Base-by-base conservation (phyloP, 1,140 invertebrate genomes). In the Dendroctonus valens region DNA sequence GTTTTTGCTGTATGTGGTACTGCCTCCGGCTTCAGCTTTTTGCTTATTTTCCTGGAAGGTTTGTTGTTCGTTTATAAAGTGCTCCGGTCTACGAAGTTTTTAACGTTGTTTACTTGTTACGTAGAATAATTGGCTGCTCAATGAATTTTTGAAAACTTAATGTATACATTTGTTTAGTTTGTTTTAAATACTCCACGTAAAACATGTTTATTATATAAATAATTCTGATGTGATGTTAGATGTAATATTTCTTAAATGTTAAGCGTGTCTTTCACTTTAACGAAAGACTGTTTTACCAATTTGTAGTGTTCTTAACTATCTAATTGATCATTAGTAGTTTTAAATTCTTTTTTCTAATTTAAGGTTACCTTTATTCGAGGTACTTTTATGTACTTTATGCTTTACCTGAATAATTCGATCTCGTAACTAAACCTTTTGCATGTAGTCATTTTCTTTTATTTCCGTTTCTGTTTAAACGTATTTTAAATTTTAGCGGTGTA, bases 161-260 rank as follows among this genome's bases (percentile, higher is more conserved):
- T 52, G 49, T 38, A 7, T 15, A 15, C 6, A 6, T 26, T 26
- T 26, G 26, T 26, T n/a, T 53, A 5, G 9, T 52, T 52, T 7
- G 15, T 53, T 65, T 67, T 44, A 52, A 59, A 60, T 60, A 44
- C 49, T 66, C 64, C 55, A 58, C 63, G n/a, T 37, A 26, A 57
- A 55, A 59, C 37, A 8, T 60, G 52, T 55, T 55, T 53, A 40
- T 26, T 12, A 65, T 57, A 66, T 66, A 37, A 59, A 59, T 66
- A 59, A 59, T 49, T 66, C 46, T 62, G 64, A 66, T 66, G 64
- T 66, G 64, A 66, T 66, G 64, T 66, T 66, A 59, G 64, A 53
- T 66, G 49, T 66, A 66, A 66, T 59, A 50, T 40, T 55, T 50
- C 39, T 57, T 65, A 50, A 55, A 53, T 46, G 39, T 48, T 64